These are phyloP conservation scores for Petrocephalus microphthalmus DNA, from an alignment of 2,113 vertebrate species.

Conservation along the genomic window DNA sequence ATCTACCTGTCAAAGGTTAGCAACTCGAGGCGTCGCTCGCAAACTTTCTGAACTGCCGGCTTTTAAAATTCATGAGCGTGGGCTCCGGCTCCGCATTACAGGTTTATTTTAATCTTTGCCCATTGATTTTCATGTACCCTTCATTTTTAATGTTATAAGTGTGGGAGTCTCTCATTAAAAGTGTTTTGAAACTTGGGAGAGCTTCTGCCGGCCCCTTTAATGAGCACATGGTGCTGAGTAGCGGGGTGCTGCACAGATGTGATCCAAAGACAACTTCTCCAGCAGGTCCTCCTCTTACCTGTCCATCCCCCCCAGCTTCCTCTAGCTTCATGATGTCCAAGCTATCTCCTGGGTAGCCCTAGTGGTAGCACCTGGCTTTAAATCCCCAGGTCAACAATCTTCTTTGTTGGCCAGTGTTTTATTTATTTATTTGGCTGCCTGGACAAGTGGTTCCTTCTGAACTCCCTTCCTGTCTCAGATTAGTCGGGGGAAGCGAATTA, in stretches of 20 bases:
- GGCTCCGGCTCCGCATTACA: neutral
- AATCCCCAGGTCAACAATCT: constrained; percentile 47
- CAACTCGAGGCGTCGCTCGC: neutral
- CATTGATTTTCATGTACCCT: constrained; percentile 19
- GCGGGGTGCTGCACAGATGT: neutral
- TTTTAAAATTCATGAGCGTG: constrained; percentile 22
- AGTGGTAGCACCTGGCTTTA: constrained; percentile 48
- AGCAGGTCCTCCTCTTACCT: neutral
- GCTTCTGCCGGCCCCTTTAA: constrained; percentile 9
- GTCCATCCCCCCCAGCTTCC: neutral
- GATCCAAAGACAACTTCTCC: constrained; percentile 12
- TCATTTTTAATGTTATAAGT: constrained; percentile 12
- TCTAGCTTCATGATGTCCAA: constrained; percentile 31
- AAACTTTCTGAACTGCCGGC: neutral
- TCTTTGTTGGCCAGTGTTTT: constrained; percentile 37
- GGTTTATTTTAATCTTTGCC: constrained; percentile 19
- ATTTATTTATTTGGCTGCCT: constrained; percentile 40
- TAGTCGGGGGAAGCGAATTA: constrained; percentile 61
- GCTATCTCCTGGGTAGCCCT: constrained; percentile 35
- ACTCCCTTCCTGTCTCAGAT: constrained; percentile 57
- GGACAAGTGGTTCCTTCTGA: constrained; percentile 50
- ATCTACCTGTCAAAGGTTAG: constrained; percentile 18
- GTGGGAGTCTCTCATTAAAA: constrained; percentile 19
- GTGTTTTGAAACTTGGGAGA: constrained; percentile 11
- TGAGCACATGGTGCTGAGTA: neutral